Base-by-base conservation (phyloP, 2,888 invertebrate species). In the Cyrtodaria siliqua region DNA sequence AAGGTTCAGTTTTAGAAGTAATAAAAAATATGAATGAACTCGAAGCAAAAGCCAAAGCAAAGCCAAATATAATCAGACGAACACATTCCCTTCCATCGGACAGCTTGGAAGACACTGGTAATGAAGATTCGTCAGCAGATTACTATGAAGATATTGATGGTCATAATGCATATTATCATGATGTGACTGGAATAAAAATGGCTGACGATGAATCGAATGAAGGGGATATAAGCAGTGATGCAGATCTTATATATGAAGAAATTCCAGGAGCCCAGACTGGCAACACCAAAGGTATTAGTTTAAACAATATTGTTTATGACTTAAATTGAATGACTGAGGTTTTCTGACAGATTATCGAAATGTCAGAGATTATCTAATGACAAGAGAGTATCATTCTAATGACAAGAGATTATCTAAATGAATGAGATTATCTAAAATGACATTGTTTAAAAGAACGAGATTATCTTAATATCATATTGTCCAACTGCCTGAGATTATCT, bases 161-260 rank as follows among this genome's bases (percentile, higher is more conserved):
- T 0, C 29, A 24, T 9, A 20, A 50, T 1, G 60, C 76, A 4
- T 61, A 50, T 14, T 70, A 62, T 27, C 67, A 67, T 20, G 67
- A 76, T 42, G 49, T 76, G 12, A 57, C 38, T 4, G 56, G 70
- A 27, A n/a, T 61, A 20, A 62, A 53, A 47, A 24, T 55, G 24
- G 42, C 33, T 8, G 77, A 75, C 52, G 81, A 78, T 62, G 55
- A 52, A 14, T 78, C 81, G 2, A 81, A 81, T 69, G 81, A 81
- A 63, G 81, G 81, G 0, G 81, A 81, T 40, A 72, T 81, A 20
- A 81, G 81, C 59, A 81, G 81, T 55, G 81, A 81, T 33, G 74
- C 81, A 16, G 81, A 80, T 29, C 67, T 69, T 26, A 42, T 75
- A 0, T 80, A 80, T 64, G 80, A 80, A 40, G 80, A 77, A 24